Base-by-base conservation (phyloP, 2,113 vertebrate genomes). In the Catharus bicknelli region DNA sequence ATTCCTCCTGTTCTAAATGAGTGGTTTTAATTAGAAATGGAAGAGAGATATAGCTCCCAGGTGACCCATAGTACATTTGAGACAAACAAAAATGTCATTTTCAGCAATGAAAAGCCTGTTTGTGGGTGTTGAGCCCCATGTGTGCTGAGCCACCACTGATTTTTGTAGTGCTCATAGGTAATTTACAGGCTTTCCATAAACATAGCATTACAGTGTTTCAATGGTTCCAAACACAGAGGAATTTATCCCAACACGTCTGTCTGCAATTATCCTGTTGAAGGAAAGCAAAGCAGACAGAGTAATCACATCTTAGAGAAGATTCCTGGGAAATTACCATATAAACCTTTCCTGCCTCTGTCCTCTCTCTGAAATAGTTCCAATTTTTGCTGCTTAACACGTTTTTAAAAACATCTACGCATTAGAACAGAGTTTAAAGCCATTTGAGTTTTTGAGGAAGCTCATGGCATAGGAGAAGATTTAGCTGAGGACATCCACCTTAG, bases 101-200 rank as follows among this genome's bases (percentile, higher is more conserved):
- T 58, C 78, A 82, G 66, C 48, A 82, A 75, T 53, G 74, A 77
- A 73, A 69, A 75, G 53, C 36, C 36, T 57, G 45, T 51, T 83
- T 67, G 80, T 90, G 83, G 83, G 80, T 90, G 76, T 83, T 90
- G 76, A 78, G 86, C 88, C 66, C 45, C 80, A 48, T 2, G 14
- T 78, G 74, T 83, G 64, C 83, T 82, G 66, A 94, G 83, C 68
- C 36, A 63, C 67, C 26, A 77, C 63, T 34, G 43, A 94, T 67
- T 85, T 94, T 69, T 63, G 81, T 17, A 87, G 58, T 22, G 23
- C 67, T 93, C 84, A 82, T 45, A 93, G 91, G 80, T 90, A 91
- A 90, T 96, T 96, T 95, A 50, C 66, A 91, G 63, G 63, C 91
- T 86, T 94, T 70, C 70, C 81, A 88, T 81, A 90, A 93, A 90